A percentile compares a stretch with the other conserved stretches of the same genome.
Evolutionary conservation across 2,888 invertebrate species (phyloP).

Genomic region (Tromatobia lineatoria): DNA sequence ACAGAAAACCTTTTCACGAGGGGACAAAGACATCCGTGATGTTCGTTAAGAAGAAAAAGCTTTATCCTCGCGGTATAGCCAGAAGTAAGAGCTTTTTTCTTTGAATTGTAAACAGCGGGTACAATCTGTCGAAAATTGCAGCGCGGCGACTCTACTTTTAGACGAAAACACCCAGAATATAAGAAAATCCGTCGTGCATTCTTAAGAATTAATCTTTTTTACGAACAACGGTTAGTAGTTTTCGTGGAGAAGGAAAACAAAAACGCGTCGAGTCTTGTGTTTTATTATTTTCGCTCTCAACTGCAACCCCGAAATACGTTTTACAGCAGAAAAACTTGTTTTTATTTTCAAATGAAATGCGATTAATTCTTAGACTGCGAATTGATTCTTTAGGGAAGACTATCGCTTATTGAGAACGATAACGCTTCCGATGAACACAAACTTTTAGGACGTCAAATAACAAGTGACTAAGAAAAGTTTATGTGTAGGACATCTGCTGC

Average conservation of each 20-base stretch:
- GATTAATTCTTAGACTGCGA: conserved; percentile 32
- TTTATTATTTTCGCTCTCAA: conserved; percentile 7
- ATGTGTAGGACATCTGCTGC: conserved; percentile 13
- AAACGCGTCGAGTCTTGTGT: conserved; percentile 11
- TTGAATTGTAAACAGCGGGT: conserved; percentile 39
- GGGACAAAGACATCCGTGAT: conserved; percentile 17
- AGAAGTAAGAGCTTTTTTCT: conserved; percentile 46
- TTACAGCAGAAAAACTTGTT: conserved; percentile 20
- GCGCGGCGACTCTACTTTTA: not conserved
- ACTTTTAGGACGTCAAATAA: conserved; percentile 39
- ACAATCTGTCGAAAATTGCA: conserved; percentile 26
- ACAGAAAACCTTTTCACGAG: conserved; percentile 35
- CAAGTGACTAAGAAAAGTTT: conserved; percentile 35
- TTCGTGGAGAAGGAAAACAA: conserved; percentile 22
- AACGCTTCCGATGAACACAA: conserved; percentile 12
- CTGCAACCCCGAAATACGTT: conserved; percentile 27
- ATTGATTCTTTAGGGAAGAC: conserved; percentile 9
- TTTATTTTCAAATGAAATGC: conserved; percentile 36
- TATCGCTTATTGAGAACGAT: conserved; percentile 35
- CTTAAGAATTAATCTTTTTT: conserved; percentile 34
- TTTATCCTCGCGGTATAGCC: conserved; percentile 34
- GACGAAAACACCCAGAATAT: conserved; percentile 6
- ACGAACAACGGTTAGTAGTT: conserved; percentile 23
- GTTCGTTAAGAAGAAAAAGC: conserved; percentile 27
- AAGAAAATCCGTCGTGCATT: conserved; percentile 30